Conservation (phyloP, 2,797 vertebrate genomes). For the Chromis chromis region DNA sequence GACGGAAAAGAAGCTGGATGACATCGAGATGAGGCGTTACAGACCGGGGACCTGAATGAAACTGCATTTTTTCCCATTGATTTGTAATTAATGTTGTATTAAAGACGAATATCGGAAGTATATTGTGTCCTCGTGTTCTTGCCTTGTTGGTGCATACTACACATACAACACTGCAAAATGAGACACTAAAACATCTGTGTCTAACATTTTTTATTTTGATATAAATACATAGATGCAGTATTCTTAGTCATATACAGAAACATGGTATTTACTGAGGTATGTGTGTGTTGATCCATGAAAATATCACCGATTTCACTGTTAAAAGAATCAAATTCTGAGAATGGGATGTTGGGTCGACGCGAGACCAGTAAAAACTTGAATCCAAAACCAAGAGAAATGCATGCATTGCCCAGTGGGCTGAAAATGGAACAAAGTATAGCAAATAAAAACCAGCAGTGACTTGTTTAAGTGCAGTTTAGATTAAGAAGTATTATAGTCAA, state of each 20-base stretch:
- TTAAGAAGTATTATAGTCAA: background rate
- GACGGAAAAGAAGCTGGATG: slow-evolving; percentile 44
- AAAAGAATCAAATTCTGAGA: background rate
- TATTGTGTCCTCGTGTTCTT: background rate
- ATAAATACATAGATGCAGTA: slow-evolving; percentile 58
- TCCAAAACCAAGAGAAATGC: slow-evolving; percentile 44
- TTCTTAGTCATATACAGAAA: slow-evolving; percentile 51
- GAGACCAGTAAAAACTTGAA: slow-evolving; percentile 38
- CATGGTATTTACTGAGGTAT: slow-evolving; percentile 65
- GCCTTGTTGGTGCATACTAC: background rate
- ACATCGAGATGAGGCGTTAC: slow-evolving; percentile 42
- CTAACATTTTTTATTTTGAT: slow-evolving; percentile 63
- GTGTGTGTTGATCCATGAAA: slow-evolving; percentile 37
- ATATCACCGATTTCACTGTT: slow-evolving; percentile 11
- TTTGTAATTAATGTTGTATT: slow-evolving; percentile 77
- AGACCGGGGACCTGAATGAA: slow-evolving; percentile 50
- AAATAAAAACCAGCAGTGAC: slow-evolving; percentile 16
- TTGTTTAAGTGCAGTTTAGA: background rate
- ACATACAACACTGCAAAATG: background rate
- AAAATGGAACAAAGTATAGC: background rate
- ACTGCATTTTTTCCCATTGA: slow-evolving; percentile 40
- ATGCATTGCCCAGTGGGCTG: slow-evolving; percentile 50
- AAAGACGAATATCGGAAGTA: slow-evolving; percentile 57
- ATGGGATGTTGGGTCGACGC: background rate
- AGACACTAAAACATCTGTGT: slow-evolving; percentile 36